Conservation (phyloP, 2,113 vertebrate genomes). For the Rhinolophus sinicus region DNA sequence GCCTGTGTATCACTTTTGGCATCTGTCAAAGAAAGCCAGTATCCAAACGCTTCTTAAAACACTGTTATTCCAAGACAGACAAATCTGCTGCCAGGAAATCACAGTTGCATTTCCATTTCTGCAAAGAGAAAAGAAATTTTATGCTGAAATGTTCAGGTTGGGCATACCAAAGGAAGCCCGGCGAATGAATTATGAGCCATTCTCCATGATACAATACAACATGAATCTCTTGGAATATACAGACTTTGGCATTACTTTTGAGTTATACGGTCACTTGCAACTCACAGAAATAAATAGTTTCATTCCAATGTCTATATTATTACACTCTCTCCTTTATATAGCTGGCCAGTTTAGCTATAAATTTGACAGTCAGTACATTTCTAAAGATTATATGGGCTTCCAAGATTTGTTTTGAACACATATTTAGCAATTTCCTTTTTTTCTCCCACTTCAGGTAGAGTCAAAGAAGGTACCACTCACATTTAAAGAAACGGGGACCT, state of each 20-base stretch:
- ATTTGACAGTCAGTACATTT: slow-evolving; percentile 68
- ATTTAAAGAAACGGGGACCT: not conserved
- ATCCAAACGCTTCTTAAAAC: slow-evolving; percentile 4
- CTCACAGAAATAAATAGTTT: slow-evolving; percentile 60
- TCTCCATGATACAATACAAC: slow-evolving; percentile 45
- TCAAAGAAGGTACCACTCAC: not conserved
- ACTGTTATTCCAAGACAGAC: slow-evolving; percentile 62
- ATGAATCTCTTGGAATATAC: slow-evolving; percentile 57
- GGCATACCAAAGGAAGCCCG: slow-evolving; percentile 55
- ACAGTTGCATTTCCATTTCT: slow-evolving; percentile 56
- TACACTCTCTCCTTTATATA: slow-evolving; percentile 32
- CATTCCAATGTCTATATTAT: slow-evolving; percentile 59
- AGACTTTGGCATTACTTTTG: slow-evolving; percentile 26
- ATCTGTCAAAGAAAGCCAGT: not conserved
- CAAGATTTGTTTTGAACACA: slow-evolving; percentile 46
- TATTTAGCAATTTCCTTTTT: not conserved
- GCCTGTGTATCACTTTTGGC: not conserved
- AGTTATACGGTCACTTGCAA: slow-evolving; percentile 66
- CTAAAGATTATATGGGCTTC: not conserved
- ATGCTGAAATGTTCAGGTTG: slow-evolving; percentile 14
- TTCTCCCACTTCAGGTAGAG: not conserved
- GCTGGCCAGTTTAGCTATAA: slow-evolving; percentile 54
- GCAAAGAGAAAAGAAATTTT: slow-evolving; percentile 71
- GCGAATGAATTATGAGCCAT: slow-evolving; percentile 74
- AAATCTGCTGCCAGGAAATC: slow-evolving; percentile 61